Evolutionary conservation across 2,888 invertebrate genomes (phyloP).

Genomic region (Exephanes ischioxanthus): DNA sequence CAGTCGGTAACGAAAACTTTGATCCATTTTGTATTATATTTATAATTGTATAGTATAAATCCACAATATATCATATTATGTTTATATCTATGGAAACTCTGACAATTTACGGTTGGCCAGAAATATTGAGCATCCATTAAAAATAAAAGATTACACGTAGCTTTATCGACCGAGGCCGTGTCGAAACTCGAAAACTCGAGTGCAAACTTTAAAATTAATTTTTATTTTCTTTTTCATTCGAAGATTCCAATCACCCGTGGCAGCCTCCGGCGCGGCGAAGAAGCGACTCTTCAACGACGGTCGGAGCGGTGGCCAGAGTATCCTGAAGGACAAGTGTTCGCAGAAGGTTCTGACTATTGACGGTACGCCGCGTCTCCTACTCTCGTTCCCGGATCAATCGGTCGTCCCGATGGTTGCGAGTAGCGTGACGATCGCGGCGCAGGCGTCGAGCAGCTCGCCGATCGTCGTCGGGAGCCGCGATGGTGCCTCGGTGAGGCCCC

Average conservation of each 20-base stretch:
- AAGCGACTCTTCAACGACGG: conserved; percentile 82
- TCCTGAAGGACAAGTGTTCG: conserved; percentile 72
- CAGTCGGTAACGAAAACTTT: no score
- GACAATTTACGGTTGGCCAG: no score
- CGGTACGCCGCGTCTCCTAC: conserved; percentile 71
- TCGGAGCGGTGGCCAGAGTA: conserved; percentile 72
- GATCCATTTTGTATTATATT: no score
- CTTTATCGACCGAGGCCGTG: no score
- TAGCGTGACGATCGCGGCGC: conserved; percentile 30
- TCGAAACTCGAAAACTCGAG: no score
- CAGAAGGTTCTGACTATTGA: conserved; percentile 74
- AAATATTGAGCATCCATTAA: no score
- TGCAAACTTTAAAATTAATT: background rate
- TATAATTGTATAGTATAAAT: no score
- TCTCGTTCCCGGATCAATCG: conserved; percentile 73
- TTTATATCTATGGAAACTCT: no score
- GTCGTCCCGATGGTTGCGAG: conserved; percentile 32
- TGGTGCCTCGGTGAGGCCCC: conserved; percentile 83
- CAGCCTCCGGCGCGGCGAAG: conserved; percentile 83
- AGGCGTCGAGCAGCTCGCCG: conserved; percentile 60
- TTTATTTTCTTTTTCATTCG: conserved; percentile 81
- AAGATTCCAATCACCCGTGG: conserved; percentile 89
- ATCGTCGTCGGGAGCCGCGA: conserved; percentile 30
- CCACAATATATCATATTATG: no score
- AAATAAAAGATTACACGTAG: no score